Base-by-base conservation (phyloP, 1,140 invertebrate genomes). In the Ceratina australensis region DNA sequence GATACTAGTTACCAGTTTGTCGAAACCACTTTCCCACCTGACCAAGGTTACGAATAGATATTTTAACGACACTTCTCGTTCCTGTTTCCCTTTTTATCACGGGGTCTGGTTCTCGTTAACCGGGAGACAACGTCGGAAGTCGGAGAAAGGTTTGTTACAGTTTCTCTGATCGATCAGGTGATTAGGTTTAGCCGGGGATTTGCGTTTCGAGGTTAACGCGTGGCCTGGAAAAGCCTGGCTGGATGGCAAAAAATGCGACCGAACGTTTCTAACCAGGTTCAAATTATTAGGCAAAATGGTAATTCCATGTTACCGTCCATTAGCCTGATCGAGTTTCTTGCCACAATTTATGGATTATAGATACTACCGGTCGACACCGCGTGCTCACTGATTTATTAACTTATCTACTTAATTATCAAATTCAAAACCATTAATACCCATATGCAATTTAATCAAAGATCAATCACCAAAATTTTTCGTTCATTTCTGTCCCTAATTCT, bases 11-110 rank as follows among this genome's bases (percentile, higher is more conserved):
- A 16, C 18, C 28, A 18, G 26, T 26, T 57, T 26, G 28, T 54
- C 74, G 42, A 63, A 71, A 77, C 74, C 74, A 77, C 74, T 77
- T 77, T 77, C 74, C 16, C 22, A 54, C 28, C 26, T 52, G 2
- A 12, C 28, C 54, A 71, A 52, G 66, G 65, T 71, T 71, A 60
- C 18, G 52, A 52, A 57, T 26, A 54, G 49, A 61, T 26, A 33
- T 60, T 69, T 47, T 50, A 77, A 15, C n/a, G 47, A 16, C 52
- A 54, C 16, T 4, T n/a, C 52, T 49, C 42, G n/a, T 24, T 15
- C 42, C 18, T 20, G 52, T 1, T 28, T 26, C 10, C 52, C 18
- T 8, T 42, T 42, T 42, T 42, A 42, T 7, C 33, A 42, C 33
- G 33, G 5, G 7, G 5, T 42, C 33, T 76, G 66, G 66, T 42